Percentiles rank a stretch among this genome's conserved stretches.
Evolutionary conservation across 1,140 invertebrate species (phyloP).

Genomic region (Neomicropteryx cornuta): DNA sequence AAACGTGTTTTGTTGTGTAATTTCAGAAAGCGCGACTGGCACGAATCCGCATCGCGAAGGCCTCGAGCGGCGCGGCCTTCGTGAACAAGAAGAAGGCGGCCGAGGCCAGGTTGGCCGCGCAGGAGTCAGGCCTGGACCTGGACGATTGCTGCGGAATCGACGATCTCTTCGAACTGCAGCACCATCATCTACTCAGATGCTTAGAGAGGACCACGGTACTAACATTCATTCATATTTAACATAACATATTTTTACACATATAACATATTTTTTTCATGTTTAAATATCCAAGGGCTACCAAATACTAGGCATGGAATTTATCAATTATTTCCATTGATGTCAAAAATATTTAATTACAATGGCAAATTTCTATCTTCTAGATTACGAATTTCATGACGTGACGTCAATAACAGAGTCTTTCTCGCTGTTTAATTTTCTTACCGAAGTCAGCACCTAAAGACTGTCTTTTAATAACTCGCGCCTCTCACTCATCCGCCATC

Average conservation of each 20-base stretch:
- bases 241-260: neutral
- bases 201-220: constrained; percentile 98
- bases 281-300: neutral
- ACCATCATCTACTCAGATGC: constrained; percentile 95
- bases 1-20: too few species aligned
- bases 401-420: neutral
- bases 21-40: constrained; percentile 97
- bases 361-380: neutral
- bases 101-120: constrained; percentile 83
- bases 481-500: too few species aligned
- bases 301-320: neutral
- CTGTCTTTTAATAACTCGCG: too few species aligned
- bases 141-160: constrained; percentile 85
- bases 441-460: too few species aligned
- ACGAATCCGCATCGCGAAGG: constrained; percentile 95
- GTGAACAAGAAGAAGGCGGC: constrained; percentile 98
- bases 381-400: neutral
- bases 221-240: too few species aligned
- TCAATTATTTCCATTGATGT: neutral
- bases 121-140: constrained; percentile 80
- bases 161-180: constrained; percentile 98
- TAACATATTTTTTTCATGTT: neutral
- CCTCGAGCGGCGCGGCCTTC: constrained; percentile 97
- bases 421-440: too few species aligned
- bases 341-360: neutral